Conservation (phyloP, 1,140 invertebrate genomes). For the Hylaeus anthracinus region DNA sequence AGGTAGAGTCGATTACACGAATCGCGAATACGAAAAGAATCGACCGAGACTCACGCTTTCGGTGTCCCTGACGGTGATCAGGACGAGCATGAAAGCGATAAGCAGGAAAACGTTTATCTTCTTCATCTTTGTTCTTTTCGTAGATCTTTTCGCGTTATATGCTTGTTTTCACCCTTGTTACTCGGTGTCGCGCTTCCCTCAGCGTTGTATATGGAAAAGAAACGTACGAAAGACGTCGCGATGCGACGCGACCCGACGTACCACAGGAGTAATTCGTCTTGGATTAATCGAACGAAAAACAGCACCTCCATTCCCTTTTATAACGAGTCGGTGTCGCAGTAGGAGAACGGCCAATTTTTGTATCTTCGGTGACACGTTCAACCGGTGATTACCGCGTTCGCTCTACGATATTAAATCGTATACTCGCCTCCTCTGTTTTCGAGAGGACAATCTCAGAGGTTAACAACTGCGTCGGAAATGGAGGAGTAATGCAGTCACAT, state of each 20-base stretch:
- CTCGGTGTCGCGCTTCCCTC: too few relatives aligned
- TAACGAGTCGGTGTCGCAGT: slow-evolving; percentile 9
- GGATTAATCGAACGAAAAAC: background rate
- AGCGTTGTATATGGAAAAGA: too few relatives aligned
- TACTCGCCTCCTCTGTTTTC: background rate
- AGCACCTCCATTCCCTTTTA: slow-evolving; percentile 35
- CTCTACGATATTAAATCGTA: background rate
- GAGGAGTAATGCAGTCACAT: background rate
- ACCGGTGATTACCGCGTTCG: background rate
- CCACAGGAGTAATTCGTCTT: background rate
- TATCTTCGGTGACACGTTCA: background rate
- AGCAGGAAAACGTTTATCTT: background rate
- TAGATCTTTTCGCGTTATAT: too few relatives aligned
- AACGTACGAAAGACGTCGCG: too few relatives aligned
- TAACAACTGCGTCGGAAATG: background rate
- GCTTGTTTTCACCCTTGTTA: background rate
- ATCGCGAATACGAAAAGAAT: background rate
- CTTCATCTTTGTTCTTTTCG: background rate
- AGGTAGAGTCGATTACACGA: too few relatives aligned
- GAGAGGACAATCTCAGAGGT: background rate
- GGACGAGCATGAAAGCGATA: slow-evolving; percentile 3
- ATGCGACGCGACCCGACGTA: too few relatives aligned
- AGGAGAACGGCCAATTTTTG: slow-evolving; percentile 50
- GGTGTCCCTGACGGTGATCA: slow-evolving; percentile 5
- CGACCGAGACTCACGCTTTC: slow-evolving; percentile 54